These are phyloP conservation scores for Artibeus lituratus DNA, from an alignment of 2,797 vertebrate genomes.

Conservation along the genomic window DNA sequence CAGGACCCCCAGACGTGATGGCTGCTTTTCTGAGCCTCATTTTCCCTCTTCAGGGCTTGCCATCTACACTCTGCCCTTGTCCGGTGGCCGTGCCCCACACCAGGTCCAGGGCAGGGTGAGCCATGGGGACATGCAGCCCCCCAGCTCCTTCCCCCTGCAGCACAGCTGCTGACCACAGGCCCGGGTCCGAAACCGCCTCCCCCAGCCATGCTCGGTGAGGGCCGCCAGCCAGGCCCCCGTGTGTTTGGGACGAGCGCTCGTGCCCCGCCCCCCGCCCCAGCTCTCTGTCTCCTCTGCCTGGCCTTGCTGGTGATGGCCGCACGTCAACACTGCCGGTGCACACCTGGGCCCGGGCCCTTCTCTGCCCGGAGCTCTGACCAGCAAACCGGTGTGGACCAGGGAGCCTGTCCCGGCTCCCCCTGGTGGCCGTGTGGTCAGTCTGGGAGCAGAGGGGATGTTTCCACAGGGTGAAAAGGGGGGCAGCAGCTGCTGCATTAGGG, in stretches of 20 bases:
- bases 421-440: fast-evolving
- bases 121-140: not conserved
- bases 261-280: fast-evolving
- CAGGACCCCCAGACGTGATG: fast-evolving
- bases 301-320: not conserved
- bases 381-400: not conserved
- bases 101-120: fast-evolving
- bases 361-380: fast-evolving
- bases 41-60: not conserved
- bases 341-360: fast-evolving
- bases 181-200: fast-evolving
- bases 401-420: fast-evolving
- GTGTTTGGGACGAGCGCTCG: fast-evolving
- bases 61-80: too few species aligned
- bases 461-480: too few species aligned
- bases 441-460: too few species aligned
- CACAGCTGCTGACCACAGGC: not conserved
- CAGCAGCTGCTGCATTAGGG: too few species aligned
- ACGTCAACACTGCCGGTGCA: fast-evolving
- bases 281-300: fast-evolving
- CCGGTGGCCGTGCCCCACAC: not conserved
- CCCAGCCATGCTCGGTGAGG: fast-evolving
- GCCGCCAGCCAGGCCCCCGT: fast-evolving
- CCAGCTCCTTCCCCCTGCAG: not conserved
- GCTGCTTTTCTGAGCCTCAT: not conserved